phyloP scores from a whole-genome alignment of 2,888 invertebrate species.

The Acronicta psi region DNA sequence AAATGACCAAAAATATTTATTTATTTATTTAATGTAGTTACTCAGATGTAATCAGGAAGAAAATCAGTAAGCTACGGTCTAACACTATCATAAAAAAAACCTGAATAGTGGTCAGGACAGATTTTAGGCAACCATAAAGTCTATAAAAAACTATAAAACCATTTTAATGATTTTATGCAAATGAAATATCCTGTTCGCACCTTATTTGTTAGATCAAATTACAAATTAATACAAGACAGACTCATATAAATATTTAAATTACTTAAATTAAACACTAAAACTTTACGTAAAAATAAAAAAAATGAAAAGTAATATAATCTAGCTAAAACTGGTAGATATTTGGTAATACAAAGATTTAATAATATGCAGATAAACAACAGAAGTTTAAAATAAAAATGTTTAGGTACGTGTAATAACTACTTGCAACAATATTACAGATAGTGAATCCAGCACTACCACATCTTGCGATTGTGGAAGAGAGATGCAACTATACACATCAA shows the following conservation, averaged over 20 bases:
- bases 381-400: conserved; percentile 12
- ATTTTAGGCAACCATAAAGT: too few relatives aligned
- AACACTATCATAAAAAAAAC: too few relatives aligned
- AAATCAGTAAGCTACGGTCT: too few relatives aligned
- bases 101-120: too few relatives aligned
- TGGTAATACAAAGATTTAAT: not conserved
- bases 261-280: conserved; percentile 9
- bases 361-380: conserved; percentile 8
- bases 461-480: too few relatives aligned
- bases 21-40: too few relatives aligned
- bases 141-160: not conserved
- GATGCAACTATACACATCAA: too few relatives aligned
- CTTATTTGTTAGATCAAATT: conserved; percentile 44
- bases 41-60: too few relatives aligned
- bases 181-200: conserved; percentile 40
- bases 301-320: not conserved
- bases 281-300: conserved; percentile 11
- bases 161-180: conserved; percentile 31
- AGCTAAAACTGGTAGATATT: conserved; percentile 32
- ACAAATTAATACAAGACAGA: conserved; percentile 39
- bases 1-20: too few relatives aligned
- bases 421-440: too few relatives aligned
- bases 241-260: conserved; percentile 42
- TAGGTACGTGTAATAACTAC: too few relatives aligned
- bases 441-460: too few relatives aligned